These are phyloP conservation scores for Hypomesus transpacificus DNA, from an alignment of 2,113 vertebrate genomes.

Conservation along the genomic window DNA sequence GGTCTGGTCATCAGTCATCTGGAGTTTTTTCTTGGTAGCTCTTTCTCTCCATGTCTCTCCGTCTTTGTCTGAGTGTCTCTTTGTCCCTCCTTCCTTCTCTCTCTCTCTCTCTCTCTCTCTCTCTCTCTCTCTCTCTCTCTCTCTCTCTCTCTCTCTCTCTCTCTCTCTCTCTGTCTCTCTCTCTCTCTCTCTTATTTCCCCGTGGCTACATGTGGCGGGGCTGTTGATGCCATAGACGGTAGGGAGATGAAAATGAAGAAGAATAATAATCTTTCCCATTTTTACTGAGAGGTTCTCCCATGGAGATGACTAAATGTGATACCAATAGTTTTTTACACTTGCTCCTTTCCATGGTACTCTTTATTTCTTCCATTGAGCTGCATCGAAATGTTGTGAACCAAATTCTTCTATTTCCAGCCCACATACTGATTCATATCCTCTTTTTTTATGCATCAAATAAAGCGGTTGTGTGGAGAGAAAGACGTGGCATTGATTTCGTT, in stretches of 20 bases:
- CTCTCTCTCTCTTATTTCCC: background rate
- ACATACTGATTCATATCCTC: constrained; percentile 33
- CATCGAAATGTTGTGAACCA: constrained; percentile 15
- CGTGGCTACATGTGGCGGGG: background rate
- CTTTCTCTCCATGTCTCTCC: background rate
- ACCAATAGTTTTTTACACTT: background rate
- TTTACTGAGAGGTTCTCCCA: constrained; percentile 6
- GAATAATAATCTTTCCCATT: constrained; percentile 5
- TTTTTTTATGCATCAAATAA: constrained; percentile 46
- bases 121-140: background rate
- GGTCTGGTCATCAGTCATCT: constrained; percentile 17
- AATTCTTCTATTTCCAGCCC: constrained; percentile 38
- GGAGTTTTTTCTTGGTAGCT: background rate
- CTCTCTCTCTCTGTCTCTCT: background rate
- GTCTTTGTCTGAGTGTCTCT: background rate
- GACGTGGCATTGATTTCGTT: constrained; percentile 28
- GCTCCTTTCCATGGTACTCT: constrained; percentile 13
- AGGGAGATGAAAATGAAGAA: constrained; percentile 5
- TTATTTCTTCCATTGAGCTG: background rate
- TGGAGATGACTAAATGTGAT: constrained; percentile 10
- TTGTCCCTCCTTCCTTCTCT: background rate
- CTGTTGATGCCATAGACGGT: background rate
- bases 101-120: background rate
- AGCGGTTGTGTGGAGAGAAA: constrained; percentile 31
- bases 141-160: background rate